phyloP scores from a whole-genome alignment of 1,140 invertebrate genomes.

The Diplogasteroides magnus region DNA sequence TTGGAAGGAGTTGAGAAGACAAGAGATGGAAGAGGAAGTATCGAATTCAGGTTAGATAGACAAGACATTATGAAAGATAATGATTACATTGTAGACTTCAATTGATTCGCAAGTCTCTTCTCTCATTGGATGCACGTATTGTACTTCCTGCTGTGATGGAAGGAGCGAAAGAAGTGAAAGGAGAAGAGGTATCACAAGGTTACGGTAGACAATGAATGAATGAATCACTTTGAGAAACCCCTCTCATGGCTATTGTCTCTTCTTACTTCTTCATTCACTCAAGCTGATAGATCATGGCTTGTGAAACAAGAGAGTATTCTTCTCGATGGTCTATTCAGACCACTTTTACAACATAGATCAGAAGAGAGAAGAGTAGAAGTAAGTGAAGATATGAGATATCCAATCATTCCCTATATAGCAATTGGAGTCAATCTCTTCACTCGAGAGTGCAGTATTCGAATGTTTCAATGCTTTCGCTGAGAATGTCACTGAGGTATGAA shows the following conservation, averaged over 20 bases:
- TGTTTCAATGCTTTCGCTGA: not conserved
- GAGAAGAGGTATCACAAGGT: slow-evolving; percentile 12
- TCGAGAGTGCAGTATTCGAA: not conserved
- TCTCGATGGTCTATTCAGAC: slow-evolving; percentile 12
- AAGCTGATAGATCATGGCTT: not conserved
- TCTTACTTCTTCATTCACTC: not conserved
- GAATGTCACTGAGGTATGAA: not conserved
- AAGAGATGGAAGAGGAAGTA: not conserved
- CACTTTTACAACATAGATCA: slow-evolving; percentile 11
- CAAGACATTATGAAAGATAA: not conserved
- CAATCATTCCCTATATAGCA: not conserved
- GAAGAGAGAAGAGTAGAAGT: slow-evolving; percentile 16
- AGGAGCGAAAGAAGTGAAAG: slow-evolving; percentile 16
- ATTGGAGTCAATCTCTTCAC: not conserved
- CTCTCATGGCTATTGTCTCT: slow-evolving; percentile 15
- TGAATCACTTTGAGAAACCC: slow-evolving; percentile 12
- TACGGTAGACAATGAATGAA: not conserved
- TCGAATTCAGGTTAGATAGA: not conserved
- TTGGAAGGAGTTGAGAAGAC: not conserved
- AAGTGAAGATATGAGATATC: not conserved
- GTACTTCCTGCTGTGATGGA: slow-evolving; percentile 10
- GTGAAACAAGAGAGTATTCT: not conserved
- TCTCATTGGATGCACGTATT: slow-evolving; percentile 24
- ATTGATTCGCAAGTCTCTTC: slow-evolving; percentile 20
- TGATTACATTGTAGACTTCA: slow-evolving; percentile 11